A percentile compares a stretch with the other conserved stretches of the same genome.
These are phyloP conservation scores for Cinara cedri DNA, from an alignment of 2,888 invertebrate species.

Conservation along the genomic window DNA sequence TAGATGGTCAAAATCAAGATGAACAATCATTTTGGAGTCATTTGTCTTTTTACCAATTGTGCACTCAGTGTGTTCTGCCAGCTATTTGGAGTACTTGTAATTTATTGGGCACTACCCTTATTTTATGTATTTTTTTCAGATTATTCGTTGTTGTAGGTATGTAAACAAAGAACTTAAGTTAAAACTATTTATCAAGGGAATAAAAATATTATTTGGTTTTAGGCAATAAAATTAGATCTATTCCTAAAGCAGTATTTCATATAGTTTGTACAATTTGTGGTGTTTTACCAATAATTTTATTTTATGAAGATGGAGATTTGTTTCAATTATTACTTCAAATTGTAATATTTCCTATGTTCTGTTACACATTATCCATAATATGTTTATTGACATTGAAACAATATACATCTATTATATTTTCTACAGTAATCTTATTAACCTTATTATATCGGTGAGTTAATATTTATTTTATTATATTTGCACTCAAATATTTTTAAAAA, in stretches of 20 bases:
- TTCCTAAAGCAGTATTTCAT: slow-evolving; percentile 20
- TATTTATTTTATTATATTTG: not conserved
- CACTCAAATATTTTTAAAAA: not conserved
- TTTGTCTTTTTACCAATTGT: slow-evolving; percentile 23
- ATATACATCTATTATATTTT: slow-evolving; percentile 20
- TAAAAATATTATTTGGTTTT: not conserved
- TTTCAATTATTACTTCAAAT: slow-evolving; percentile 18
- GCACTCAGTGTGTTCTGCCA: slow-evolving; percentile 19
- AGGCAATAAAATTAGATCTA: slow-evolving; percentile 11
- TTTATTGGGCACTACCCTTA: slow-evolving; percentile 23
- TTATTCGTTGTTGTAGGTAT: slow-evolving; percentile 19
- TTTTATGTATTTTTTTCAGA: slow-evolving; percentile 37
- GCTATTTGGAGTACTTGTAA: slow-evolving; percentile 13
- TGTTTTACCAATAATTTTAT: slow-evolving; percentile 23
- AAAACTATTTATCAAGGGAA: not conserved
- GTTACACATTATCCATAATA: slow-evolving; percentile 34
- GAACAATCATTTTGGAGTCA: slow-evolving; percentile 12
- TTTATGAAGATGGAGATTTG: slow-evolving; percentile 12
- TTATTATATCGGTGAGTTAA: slow-evolving; percentile 41
- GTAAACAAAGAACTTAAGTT: not conserved
- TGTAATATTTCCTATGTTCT: slow-evolving; percentile 14
- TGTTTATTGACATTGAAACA: slow-evolving; percentile 23
- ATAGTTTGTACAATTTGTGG: slow-evolving; percentile 39
- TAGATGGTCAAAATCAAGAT: not conserved
- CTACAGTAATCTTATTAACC: slow-evolving; percentile 10